These are phyloP conservation scores for Oeneis ivallda DNA, from an alignment of 2,888 invertebrate genomes.

Conservation along the genomic window DNA sequence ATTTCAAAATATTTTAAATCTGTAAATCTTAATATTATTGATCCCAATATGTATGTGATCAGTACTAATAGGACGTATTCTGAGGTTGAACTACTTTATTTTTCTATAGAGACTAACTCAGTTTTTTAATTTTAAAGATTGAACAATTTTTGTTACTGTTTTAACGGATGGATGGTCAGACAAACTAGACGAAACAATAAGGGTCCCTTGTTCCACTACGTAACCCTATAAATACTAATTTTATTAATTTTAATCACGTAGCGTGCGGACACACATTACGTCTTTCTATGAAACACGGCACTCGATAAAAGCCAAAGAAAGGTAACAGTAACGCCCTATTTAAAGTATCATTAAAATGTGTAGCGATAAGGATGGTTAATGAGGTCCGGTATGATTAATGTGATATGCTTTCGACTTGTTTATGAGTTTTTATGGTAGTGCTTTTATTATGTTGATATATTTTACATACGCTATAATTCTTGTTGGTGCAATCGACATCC, in stretches of 20 bases:
- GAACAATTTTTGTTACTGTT: neutral
- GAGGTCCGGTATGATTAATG: slow-evolving; percentile 63
- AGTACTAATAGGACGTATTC: too few relatives aligned
- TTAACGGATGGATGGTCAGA: neutral
- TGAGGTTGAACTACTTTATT: too few relatives aligned
- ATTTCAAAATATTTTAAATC: too few relatives aligned
- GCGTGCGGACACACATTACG: slow-evolving; percentile 77
- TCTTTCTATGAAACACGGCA: slow-evolving; percentile 67
- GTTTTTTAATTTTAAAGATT: neutral
- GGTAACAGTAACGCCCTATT: slow-evolving; percentile 59
- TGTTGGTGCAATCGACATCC: neutral
- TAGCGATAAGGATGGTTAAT: slow-evolving; percentile 76
- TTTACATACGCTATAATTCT: neutral
- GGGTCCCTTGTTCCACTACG: neutral
- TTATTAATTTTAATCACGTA: slow-evolving; percentile 80
- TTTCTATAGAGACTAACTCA: too few relatives aligned
- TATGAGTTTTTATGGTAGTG: slow-evolving; percentile 49
- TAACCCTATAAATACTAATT: slow-evolving; percentile 54
- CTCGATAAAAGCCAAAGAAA: slow-evolving; percentile 64
- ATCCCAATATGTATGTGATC: too few relatives aligned
- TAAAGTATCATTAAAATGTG: slow-evolving; percentile 74
- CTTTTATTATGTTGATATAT: slow-evolving; percentile 23
- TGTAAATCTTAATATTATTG: too few relatives aligned
- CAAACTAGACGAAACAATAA: neutral
- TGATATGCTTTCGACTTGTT: slow-evolving; percentile 54